Percentiles rank a stretch among this genome's conserved stretches.
phyloP scores from a whole-genome alignment of 2,113 vertebrate species.

The Mormyrus iriodes region DNA sequence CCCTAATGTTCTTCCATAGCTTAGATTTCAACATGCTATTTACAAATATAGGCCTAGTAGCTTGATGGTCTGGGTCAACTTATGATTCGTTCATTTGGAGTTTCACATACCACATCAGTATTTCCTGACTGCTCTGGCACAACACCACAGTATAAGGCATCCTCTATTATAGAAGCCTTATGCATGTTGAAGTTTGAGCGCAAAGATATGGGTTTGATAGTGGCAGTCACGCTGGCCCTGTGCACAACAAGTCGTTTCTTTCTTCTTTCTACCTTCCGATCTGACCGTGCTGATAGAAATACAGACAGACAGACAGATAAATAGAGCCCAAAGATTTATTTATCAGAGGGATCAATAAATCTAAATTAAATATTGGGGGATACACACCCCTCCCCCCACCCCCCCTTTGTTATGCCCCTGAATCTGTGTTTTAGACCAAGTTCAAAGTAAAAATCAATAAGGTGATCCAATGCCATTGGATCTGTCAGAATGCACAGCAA shows the following conservation, averaged over 20 bases:
- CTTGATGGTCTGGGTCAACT: too few species aligned
- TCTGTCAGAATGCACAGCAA: neutral
- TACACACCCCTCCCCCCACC: neutral
- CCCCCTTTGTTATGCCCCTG: neutral
- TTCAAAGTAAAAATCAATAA: neutral
- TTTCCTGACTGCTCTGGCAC: neutral
- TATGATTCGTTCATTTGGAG: neutral
- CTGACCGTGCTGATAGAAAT: neutral
- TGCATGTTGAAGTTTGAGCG: neutral
- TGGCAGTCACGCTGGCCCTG: neutral
- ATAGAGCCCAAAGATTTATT: neutral
- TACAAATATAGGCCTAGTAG: too few species aligned
- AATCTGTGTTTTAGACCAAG: neutral
- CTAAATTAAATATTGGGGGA: neutral
- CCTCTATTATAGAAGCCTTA: neutral
- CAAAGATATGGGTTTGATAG: neutral
- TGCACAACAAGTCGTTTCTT: neutral
- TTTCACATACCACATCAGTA: neutral
- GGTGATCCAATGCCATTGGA: neutral
- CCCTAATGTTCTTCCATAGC: too few species aligned
- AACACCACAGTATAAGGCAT: neutral
- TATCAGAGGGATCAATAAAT: neutral
- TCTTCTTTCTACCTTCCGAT: neutral
- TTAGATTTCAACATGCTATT: too few species aligned
- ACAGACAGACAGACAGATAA: too few species aligned